Conservation (phyloP, 30 jellyfish, hydroid and myxozoan genomes). For the Turritopsis rubra region DNA sequence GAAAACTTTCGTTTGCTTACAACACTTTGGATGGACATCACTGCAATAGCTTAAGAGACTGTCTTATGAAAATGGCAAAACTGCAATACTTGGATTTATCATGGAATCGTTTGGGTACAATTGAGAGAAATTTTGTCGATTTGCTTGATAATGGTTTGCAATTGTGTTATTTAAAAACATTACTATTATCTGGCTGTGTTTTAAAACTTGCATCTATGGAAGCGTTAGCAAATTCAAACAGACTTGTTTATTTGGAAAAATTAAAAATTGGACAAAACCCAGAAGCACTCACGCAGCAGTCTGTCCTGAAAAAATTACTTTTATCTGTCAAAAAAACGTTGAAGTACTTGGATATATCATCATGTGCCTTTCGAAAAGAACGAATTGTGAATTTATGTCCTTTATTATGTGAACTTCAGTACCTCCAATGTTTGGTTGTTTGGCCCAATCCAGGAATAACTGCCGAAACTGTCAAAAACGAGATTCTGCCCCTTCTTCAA, state of each 20-base stretch:
- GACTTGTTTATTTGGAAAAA: slow-evolving; percentile 8
- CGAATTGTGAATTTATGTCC: background rate
- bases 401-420: background rate
- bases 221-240: background rate
- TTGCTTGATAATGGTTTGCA: slow-evolving; percentile 7
- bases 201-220: background rate
- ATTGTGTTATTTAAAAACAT: background rate
- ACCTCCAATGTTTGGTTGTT: slow-evolving; percentile 9
- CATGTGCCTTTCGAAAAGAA: background rate
- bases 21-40: slow-evolving; percentile 8
- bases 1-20: slow-evolving; percentile 1
- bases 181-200: slow-evolving; percentile 14
- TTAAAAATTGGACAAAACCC: slow-evolving; percentile 22
- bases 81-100: slow-evolving; percentile 27
- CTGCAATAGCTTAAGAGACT: background rate
- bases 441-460: slow-evolving; percentile 32
- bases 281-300: background rate
- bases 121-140: background rate
- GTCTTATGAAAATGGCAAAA: background rate
- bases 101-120: background rate
- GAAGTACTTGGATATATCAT: slow-evolving; percentile 21
- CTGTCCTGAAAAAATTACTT: background rate
- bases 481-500: slow-evolving; percentile 12
- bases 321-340: background rate
- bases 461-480: background rate